Evolutionary conservation across 1,140 invertebrate genomes (phyloP).

Genomic region (Drosophila busckii): DNA sequence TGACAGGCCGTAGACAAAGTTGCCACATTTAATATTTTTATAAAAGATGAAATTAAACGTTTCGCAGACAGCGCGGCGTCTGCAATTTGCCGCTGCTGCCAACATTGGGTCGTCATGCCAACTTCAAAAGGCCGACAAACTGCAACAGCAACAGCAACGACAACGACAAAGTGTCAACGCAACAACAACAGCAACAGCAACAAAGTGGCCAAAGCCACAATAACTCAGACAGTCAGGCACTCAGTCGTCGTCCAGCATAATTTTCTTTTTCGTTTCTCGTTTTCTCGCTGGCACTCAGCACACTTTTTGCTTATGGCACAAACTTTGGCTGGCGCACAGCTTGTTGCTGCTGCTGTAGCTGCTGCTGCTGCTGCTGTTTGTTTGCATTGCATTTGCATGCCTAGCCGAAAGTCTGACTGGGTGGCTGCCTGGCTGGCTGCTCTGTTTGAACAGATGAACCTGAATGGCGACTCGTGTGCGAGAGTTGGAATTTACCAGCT

Average conservation of each 20-base stretch:
- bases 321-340: constrained; percentile 53
- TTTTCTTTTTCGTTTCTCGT: constrained; percentile 7
- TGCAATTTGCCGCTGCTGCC: constrained; percentile 36
- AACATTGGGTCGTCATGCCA: constrained; percentile 35
- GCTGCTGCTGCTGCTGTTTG: constrained; percentile 6
- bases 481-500: constrained; percentile 10
- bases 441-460: constrained; percentile 20
- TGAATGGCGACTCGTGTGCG: not conserved
- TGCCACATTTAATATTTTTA: constrained; percentile 64
- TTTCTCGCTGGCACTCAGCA: constrained; percentile 8
- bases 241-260: constrained; percentile 27
- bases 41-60: constrained; percentile 72
- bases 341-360: constrained; percentile 45
- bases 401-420: not conserved
- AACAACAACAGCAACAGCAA: constrained; percentile 16
- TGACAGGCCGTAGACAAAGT: constrained; percentile 59
- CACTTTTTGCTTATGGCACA: no score
- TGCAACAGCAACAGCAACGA: constrained; percentile 31
- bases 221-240: constrained; percentile 63
- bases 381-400: constrained; percentile 28
- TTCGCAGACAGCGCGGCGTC: constrained; percentile 33
- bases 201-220: constrained; percentile 59
- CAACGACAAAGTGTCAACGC: constrained; percentile 56
- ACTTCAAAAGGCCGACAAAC: constrained; percentile 71
- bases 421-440: not conserved